These are phyloP conservation scores for Megathymus violae DNA, from an alignment of 1,140 invertebrate species.

Conservation along the genomic window DNA sequence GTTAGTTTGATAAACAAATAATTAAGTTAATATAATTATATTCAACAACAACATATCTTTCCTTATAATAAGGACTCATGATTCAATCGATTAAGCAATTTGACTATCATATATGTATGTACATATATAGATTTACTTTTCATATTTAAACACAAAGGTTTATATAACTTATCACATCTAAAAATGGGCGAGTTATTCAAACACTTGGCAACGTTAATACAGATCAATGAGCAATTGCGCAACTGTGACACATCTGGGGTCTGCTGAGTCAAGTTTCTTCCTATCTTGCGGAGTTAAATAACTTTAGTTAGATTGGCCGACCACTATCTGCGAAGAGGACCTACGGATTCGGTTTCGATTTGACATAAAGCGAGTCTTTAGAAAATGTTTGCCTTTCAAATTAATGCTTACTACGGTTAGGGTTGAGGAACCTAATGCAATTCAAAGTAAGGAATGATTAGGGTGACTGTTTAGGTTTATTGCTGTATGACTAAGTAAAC, in stretches of 20 bases:
- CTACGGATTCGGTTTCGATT: slow-evolving; percentile 8
- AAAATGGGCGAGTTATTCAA: background rate
- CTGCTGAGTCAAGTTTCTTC: slow-evolving; percentile 13
- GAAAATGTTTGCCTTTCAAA: background rate
- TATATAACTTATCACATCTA: no score
- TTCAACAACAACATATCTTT: no score
- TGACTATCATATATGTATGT: no score
- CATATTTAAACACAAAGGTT: no score
- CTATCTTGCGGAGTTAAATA: slow-evolving; percentile 32
- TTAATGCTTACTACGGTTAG: background rate
- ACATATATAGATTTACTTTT: no score
- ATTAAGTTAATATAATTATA: no score
- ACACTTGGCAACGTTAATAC: background rate
- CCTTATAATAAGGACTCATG: no score
- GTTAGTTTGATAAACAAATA: no score
- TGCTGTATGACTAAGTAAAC: no score
- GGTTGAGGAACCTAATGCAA: no score
- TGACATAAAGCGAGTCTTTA: background rate
- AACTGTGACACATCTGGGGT: slow-evolving; percentile 10
- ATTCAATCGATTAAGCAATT: no score
- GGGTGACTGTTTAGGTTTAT: background rate
- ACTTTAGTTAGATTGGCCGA: slow-evolving; percentile 21
- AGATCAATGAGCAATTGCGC: background rate
- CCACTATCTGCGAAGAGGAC: slow-evolving; percentile 16
- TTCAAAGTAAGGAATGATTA: no score